Evolutionary conservation across 2,113 vertebrate species (phyloP).

Genomic region (Galemys pyrenaicus): DNA sequence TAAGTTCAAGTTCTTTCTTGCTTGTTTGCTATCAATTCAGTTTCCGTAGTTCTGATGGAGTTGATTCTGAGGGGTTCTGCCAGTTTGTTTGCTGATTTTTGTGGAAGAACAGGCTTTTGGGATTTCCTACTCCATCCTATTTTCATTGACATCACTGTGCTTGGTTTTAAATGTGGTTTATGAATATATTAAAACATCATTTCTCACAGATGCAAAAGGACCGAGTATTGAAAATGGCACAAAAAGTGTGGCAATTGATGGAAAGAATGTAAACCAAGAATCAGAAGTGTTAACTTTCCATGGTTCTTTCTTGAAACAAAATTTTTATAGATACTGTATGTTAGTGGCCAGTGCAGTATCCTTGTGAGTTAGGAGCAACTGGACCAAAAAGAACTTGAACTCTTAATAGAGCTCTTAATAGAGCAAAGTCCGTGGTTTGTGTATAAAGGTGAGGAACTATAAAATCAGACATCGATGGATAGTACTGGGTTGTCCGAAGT

Average conservation of each 20-base stretch:
- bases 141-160: background rate
- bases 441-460: background rate
- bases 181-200: background rate
- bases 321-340: background rate
- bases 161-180: background rate
- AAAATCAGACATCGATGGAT: background rate
- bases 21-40: background rate
- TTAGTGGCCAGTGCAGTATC: background rate
- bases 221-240: background rate
- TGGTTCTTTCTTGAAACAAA: background rate
- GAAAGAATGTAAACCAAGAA: background rate
- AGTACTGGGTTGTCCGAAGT: background rate
- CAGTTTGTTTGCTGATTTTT: slow-evolving; percentile 10
- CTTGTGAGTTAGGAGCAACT: background rate
- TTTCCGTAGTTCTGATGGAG: slow-evolving; percentile 15
- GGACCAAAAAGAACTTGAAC: background rate
- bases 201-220: background rate
- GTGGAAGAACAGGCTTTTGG: background rate
- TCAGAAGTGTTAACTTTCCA: background rate
- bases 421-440: background rate
- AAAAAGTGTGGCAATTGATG: background rate
- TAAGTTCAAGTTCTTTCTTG: background rate
- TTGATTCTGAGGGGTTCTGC: background rate
- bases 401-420: background rate
- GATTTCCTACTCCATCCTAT: background rate